A percentile compares a stretch with the other conserved stretches of the same genome.
phyloP scores from a whole-genome alignment of 1,140 invertebrate genomes.

The Eulimnadia texana region DNA sequence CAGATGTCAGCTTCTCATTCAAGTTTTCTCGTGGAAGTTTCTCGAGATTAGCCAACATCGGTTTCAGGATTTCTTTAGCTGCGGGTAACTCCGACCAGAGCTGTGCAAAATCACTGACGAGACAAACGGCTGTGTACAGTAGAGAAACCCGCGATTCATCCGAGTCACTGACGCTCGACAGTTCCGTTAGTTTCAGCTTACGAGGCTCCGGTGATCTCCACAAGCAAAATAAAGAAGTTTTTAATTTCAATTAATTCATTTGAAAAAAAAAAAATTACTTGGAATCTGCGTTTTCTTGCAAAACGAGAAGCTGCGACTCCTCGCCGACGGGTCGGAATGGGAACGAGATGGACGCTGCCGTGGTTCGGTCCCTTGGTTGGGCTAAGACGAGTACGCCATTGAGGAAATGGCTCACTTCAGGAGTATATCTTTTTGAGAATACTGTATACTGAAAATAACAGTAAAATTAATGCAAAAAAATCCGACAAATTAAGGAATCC shows the following conservation, averaged over 20 bases:
- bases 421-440: constrained; percentile 64
- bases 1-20: too few species aligned
- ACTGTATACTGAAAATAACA: constrained; percentile 45
- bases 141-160: constrained; percentile 12
- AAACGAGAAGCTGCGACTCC: constrained; percentile 38
- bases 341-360: constrained; percentile 28
- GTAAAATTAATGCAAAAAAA: constrained; percentile 14
- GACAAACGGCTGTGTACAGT: constrained; percentile 14
- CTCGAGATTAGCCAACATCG: constrained; percentile 25
- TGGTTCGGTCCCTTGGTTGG: constrained; percentile 33
- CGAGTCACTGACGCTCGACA: too few species aligned
- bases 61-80: constrained; percentile 26
- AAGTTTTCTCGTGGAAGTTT: constrained; percentile 44
- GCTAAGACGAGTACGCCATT: constrained; percentile 47
- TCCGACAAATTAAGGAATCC: too few species aligned
- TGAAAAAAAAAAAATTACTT: too few species aligned
- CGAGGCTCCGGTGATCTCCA: too few species aligned
- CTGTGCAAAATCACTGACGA: constrained; percentile 23
- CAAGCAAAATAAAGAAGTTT: too few species aligned
- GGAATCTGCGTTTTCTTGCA: too few species aligned
- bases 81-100: constrained; percentile 27
- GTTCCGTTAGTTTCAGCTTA: too few species aligned
- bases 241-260: too few species aligned
- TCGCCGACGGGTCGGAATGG: constrained; percentile 43
- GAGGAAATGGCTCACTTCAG: constrained; percentile 61